Evolutionary conservation across 2,113 vertebrate genomes (phyloP).

Genomic region (Triplophysa rosa): DNA sequence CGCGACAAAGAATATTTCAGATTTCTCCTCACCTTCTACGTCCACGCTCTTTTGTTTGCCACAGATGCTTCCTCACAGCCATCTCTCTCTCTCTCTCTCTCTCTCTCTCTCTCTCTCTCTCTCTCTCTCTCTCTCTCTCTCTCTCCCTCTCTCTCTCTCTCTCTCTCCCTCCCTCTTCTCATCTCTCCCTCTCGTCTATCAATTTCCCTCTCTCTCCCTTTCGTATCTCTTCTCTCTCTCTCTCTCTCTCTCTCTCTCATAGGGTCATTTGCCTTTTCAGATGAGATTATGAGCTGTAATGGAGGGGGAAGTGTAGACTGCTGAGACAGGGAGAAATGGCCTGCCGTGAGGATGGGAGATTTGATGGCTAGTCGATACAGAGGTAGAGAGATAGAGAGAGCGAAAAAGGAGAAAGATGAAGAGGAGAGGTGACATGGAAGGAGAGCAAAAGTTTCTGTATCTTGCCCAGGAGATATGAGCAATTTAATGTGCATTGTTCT

Average conservation of each 20-base stretch:
- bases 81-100: slow-evolving; percentile 25
- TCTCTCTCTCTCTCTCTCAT: slow-evolving; percentile 28
- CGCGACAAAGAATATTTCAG: slow-evolving; percentile 5
- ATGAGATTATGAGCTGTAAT: slow-evolving; percentile 79
- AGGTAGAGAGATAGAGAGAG: slow-evolving; percentile 36
- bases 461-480: slow-evolving; percentile 2
- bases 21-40: slow-evolving; percentile 14
- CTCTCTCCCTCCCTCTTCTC: slow-evolving; percentile 34
- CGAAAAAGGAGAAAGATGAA: slow-evolving; percentile 46
- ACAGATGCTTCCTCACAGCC: background rate
- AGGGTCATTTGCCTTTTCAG: slow-evolving; percentile 75
- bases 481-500: background rate
- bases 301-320: slow-evolving; percentile 75
- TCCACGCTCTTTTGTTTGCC: background rate
- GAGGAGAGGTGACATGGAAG: slow-evolving; percentile 46
- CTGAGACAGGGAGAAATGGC: slow-evolving; percentile 79
- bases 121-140: slow-evolving; percentile 39
- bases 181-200: slow-evolving; percentile 34
- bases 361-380: slow-evolving; percentile 78
- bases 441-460: slow-evolving; percentile 41
- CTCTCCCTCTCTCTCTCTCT: slow-evolving; percentile 34
- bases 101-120: slow-evolving; percentile 26
- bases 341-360: slow-evolving; percentile 69
- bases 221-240: background rate
- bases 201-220: too few species aligned